phyloP scores from a whole-genome alignment of 2,797 vertebrate genomes.

The Sebastes iracundus region DNA sequence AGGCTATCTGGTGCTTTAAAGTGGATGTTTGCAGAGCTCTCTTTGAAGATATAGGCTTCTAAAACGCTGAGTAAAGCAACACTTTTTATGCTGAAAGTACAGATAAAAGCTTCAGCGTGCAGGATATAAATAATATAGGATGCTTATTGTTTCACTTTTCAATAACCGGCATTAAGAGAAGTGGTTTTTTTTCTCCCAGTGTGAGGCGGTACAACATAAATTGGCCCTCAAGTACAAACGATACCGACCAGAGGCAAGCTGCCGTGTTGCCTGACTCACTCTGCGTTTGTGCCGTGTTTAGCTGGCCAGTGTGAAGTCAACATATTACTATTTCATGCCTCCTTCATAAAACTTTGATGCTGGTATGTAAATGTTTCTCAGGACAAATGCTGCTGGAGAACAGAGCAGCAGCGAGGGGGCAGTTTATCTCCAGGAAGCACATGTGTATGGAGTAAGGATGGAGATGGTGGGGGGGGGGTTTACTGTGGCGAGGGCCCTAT shows the following conservation, averaged over 20 bases:
- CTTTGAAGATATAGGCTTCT: background rate
- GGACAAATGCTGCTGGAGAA: constrained; percentile 27
- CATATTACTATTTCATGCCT: constrained; percentile 66
- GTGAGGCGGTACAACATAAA: background rate
- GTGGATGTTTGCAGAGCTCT: background rate
- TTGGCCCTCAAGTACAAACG: background rate
- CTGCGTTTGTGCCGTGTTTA: background rate
- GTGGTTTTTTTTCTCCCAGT: background rate
- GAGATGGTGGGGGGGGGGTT: background rate
- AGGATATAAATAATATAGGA: background rate
- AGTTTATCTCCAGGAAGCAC: constrained; percentile 7
- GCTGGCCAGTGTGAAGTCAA: constrained; percentile 10
- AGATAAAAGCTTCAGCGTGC: background rate
- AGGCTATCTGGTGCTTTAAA: background rate
- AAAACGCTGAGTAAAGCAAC: constrained; percentile 18
- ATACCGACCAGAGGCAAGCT: background rate
- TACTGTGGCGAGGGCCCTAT: background rate
- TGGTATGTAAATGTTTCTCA: constrained; percentile 35
- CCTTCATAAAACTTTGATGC: constrained; percentile 64
- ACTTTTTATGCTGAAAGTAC: background rate
- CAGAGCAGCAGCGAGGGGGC: background rate
- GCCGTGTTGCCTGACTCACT: constrained; percentile 42
- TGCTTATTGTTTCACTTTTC: background rate
- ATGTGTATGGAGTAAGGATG: background rate
- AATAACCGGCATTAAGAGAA: background rate